These are phyloP conservation scores for Tiliqua scincoides DNA, from an alignment of 2,113 vertebrate species.

Conservation along the genomic window DNA sequence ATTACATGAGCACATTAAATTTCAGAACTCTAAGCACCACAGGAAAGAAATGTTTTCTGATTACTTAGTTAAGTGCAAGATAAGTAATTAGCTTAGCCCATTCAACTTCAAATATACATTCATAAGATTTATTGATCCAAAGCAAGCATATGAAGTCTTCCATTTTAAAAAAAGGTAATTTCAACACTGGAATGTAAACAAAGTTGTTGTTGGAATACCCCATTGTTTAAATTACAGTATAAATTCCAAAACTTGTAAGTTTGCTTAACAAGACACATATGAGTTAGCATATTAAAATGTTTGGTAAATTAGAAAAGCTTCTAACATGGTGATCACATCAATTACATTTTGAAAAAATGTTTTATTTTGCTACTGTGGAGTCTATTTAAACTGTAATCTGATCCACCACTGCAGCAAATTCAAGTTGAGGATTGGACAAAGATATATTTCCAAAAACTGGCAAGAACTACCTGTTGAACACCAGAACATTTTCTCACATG, in stretches of 20 bases:
- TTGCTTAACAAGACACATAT: not conserved
- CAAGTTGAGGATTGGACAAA: not conserved
- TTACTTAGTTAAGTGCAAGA: conserved; percentile 60
- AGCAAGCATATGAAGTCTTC: conserved; percentile 18
- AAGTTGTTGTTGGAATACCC: not conserved
- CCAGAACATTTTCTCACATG: not conserved
- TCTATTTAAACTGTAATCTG: not conserved
- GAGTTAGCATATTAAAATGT: too few species aligned
- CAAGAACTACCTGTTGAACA: not conserved
- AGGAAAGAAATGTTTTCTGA: conserved; percentile 44
- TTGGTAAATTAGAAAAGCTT: too few species aligned
- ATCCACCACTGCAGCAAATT: not conserved
- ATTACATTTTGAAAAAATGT: not conserved
- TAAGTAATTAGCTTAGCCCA: conserved; percentile 57
- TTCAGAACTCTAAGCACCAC: conserved; percentile 53
- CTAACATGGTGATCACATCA: too few species aligned
- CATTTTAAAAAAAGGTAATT: not conserved
- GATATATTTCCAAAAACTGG: not conserved
- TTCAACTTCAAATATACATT: conserved; percentile 52
- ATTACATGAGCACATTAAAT: conserved; percentile 53
- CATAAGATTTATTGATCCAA: conserved; percentile 57
- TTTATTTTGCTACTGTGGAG: not conserved
- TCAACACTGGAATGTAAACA: not conserved
- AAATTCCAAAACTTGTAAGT: not conserved
- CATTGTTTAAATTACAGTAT: not conserved